These are phyloP conservation scores for Leucania comma DNA, from an alignment of 2,888 invertebrate species.

Conservation along the genomic window DNA sequence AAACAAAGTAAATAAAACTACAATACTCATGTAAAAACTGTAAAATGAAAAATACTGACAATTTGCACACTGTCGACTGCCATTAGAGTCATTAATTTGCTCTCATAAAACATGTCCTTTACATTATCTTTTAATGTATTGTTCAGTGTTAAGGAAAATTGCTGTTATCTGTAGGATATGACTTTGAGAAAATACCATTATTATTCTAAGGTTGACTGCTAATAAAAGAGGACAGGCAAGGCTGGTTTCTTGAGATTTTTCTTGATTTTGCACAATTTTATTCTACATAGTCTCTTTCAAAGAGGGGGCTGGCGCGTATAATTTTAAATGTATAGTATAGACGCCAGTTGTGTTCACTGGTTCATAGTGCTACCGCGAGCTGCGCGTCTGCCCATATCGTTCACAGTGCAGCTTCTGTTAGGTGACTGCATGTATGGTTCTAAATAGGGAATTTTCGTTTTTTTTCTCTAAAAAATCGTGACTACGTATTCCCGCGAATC, in stretches of 20 bases:
- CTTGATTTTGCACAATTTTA: background rate
- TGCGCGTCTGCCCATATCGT: too few relatives aligned
- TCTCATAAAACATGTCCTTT: conserved; percentile 22
- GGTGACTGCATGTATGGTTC: too few relatives aligned
- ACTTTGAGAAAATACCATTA: conserved; percentile 38
- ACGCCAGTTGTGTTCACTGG: too few relatives aligned
- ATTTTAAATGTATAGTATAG: too few relatives aligned
- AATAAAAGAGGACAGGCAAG: conserved; percentile 30
- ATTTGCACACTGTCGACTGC: background rate
- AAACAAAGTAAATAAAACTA: conserved; percentile 1
- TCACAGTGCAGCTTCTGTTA: too few relatives aligned
- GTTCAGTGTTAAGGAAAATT: conserved; percentile 43
- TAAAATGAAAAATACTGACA: conserved; percentile 11
- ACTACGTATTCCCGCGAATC: too few relatives aligned
- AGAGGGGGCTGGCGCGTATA: too few relatives aligned
- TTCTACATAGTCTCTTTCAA: too few relatives aligned
- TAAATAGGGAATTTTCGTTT: too few relatives aligned
- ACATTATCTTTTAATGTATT: conserved; percentile 27
- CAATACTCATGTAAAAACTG: background rate
- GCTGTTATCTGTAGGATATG: conserved; percentile 31
- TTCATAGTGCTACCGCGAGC: too few relatives aligned
- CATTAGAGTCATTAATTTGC: conserved; percentile 3
- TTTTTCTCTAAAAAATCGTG: too few relatives aligned
- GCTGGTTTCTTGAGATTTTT: background rate
- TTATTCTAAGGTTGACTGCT: conserved; percentile 25